Evolutionary conservation across 1,140 invertebrate genomes (phyloP), one percentile per base, ranked within the genome.

Genomic region (Aphis gossypii): DNA sequence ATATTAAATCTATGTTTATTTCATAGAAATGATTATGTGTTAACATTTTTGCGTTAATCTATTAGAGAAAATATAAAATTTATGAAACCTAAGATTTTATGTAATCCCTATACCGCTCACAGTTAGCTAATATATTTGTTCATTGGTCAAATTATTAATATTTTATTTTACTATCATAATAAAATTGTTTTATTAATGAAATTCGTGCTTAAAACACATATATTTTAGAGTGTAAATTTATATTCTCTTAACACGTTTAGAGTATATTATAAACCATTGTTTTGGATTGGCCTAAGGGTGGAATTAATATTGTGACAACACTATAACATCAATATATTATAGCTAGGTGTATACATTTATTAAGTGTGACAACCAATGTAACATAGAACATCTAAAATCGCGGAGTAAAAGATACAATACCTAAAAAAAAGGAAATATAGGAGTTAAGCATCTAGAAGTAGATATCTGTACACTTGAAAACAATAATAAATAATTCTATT

Each of bases 341-440:
- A 76, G 30, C 30, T 76, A 76, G 30, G 60, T 76, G 30, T 76
- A 76, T 76, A 76, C 60, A 76, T 76, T 76, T 76, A 76, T 76
- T n/a, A 76, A 76, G n/a, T 30, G 60, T 76, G 60, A 76, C 30
- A 76, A n/a, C 60, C 60, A 76, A 76, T 76, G 60, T 35, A 35
- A 76, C n/a, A 76, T 76, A 76, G 60, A 76, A 76, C 30, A 76
- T 76, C n/a, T 76, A 76, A 76, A 76, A 76, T 76, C 30, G n/a
- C 0, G 14, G 5, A 76, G 30, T 76, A 35, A 76, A 76, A 76
- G 30, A 76, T 76, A n/a, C 60, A n/a, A 76, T 76, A 76, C 60
- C 60, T 76, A 76, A 76, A 76, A 76, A 60, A 76, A 76, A 18
- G n/a, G 14, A n/a, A 76, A 68, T 76, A 76, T n/a, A n/a, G 11